Percentiles rank a stretch among this genome's conserved stretches.
Evolutionary conservation across 2,113 vertebrate species (phyloP).

Genomic region (Melanostigma gelatinosum): DNA sequence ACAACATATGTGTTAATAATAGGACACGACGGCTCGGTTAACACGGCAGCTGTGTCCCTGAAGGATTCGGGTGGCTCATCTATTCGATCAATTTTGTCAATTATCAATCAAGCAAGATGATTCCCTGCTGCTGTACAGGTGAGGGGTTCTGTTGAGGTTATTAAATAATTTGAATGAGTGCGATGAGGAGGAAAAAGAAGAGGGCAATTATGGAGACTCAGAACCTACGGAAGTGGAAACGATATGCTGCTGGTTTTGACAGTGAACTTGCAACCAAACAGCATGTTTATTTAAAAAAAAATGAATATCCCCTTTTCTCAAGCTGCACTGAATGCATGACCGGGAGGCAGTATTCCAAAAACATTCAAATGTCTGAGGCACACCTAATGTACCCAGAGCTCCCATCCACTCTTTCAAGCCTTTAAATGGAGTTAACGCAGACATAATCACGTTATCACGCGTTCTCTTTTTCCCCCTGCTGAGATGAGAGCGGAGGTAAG

Average conservation of each 20-base stretch:
- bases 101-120: conserved; percentile 40
- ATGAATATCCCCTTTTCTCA: conserved; percentile 35
- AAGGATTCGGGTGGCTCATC: conserved; percentile 15
- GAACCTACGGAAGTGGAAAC: conserved; percentile 12
- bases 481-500: conserved; percentile 94
- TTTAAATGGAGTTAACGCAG: conserved; percentile 66
- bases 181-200: conserved; percentile 7
- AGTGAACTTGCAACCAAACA: conserved; percentile 29
- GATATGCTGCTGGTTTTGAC: conserved; percentile 20
- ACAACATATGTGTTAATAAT: background rate
- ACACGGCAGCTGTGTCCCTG: conserved; percentile 9
- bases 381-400: conserved; percentile 50
- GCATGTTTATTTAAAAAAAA: conserved; percentile 53
- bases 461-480: conserved; percentile 84
- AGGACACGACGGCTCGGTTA: background rate
- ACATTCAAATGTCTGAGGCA: conserved; percentile 50
- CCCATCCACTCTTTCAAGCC: conserved; percentile 60
- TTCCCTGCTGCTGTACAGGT: conserved; percentile 27
- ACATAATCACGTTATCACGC: conserved; percentile 64
- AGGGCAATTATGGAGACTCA: conserved; percentile 8
- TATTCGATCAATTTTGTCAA: conserved; percentile 27
- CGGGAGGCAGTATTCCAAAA: conserved; percentile 18
- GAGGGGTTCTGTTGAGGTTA: conserved; percentile 13
- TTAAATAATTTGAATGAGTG: conserved; percentile 25
- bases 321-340: conserved; percentile 51